Evolutionary conservation across 2,888 invertebrate species (phyloP).

Genomic region (Isotomurus palustris): DNA sequence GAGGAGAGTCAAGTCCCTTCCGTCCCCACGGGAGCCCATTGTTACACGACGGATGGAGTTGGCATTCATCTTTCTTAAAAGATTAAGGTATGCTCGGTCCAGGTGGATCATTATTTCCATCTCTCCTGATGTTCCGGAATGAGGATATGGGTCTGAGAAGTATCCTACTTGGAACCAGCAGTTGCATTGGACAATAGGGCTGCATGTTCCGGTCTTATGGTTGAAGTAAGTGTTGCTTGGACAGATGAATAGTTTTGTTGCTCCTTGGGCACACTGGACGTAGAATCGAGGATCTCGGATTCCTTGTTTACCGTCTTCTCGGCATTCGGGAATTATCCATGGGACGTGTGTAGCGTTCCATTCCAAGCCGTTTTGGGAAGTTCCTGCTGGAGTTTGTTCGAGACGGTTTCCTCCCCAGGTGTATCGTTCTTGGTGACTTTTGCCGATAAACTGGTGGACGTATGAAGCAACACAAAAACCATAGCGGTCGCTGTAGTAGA

Average conservation of each 20-base stretch:
- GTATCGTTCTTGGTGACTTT: conserved; percentile 26
- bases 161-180: conserved; percentile 41
- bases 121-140: neutral
- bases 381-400: neutral
- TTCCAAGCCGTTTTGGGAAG: conserved; percentile 11
- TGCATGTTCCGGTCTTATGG: conserved; percentile 21
- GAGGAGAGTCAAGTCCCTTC: conserved; percentile 20
- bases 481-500: conserved; percentile 34
- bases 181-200: conserved; percentile 28
- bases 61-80: conserved; percentile 18
- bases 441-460: conserved; percentile 31
- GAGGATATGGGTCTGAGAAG: conserved; percentile 23
- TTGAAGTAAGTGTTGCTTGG: conserved; percentile 43
- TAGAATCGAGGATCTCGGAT: conserved; percentile 38
- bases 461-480: conserved; percentile 41
- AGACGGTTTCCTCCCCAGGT: conserved; percentile 29
- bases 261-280: conserved; percentile 17
- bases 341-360: conserved; percentile 18
- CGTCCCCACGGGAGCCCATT: conserved; percentile 16
- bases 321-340: conserved; percentile 28
- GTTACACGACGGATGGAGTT: conserved; percentile 15
- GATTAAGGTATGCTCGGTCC: conserved; percentile 33
- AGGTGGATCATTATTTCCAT: conserved; percentile 37
- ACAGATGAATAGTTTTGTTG: conserved; percentile 26
- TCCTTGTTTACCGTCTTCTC: conserved; percentile 21